These are phyloP conservation scores for Cephus spinipes DNA, from an alignment of 2,888 invertebrate species.

Conservation along the genomic window DNA sequence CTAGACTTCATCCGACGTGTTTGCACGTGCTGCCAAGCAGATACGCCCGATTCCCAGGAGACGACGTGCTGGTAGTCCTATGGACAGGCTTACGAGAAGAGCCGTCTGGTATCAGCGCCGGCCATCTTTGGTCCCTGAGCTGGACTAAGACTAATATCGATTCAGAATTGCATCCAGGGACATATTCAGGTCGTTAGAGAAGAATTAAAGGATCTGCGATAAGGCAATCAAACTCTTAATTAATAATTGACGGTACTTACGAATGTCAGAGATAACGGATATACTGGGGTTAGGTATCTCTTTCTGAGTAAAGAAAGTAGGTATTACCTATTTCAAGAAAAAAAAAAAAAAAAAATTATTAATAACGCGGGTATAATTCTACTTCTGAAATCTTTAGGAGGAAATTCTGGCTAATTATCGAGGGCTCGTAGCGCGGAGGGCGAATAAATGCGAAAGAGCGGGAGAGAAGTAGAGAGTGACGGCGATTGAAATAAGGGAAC, in stretches of 20 bases:
- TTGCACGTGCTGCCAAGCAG: constrained; percentile 59
- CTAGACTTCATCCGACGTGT: constrained; percentile 54
- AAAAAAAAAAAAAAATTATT: neutral
- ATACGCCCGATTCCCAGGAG: constrained; percentile 60
- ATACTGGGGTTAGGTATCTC: neutral
- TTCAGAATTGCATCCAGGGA: neutral
- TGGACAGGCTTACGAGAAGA: constrained; percentile 28
- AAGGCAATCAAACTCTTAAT: neutral
- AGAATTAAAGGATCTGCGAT: neutral
- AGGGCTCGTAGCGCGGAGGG: neutral
- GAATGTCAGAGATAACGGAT: neutral
- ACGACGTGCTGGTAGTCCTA: constrained; percentile 58
- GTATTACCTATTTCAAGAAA: no score
- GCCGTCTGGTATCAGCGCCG: neutral
- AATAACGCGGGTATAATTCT: neutral
- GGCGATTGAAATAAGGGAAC: constrained; percentile 5
- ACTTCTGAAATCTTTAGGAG: neutral
- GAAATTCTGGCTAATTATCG: neutral
- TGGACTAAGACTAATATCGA: neutral
- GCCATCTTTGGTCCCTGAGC: neutral
- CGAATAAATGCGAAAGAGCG: constrained; percentile 15
- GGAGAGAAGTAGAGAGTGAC: constrained; percentile 12
- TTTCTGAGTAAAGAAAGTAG: neutral
- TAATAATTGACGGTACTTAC: neutral
- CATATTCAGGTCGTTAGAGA: neutral